Base-by-base conservation (phyloP, 2,888 invertebrate species). In the Apomyelois bistriatella region DNA sequence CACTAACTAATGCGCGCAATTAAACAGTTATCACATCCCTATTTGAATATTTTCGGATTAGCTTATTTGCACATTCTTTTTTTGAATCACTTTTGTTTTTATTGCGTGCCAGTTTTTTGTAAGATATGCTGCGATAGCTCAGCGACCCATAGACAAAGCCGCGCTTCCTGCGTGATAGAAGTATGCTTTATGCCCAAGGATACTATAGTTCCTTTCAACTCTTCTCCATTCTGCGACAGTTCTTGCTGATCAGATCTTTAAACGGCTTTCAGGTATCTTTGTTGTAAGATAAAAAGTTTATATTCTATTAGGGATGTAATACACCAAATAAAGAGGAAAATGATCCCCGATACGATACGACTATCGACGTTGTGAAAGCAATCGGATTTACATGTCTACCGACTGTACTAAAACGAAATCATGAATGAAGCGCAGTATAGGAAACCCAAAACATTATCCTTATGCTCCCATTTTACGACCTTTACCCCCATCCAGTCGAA, bases 401-500 rank as follows among this genome's bases (percentile, higher is more conserved):
- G 79, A 72, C 75, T 74, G 82, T 83, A 89, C 89, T 88, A 85
- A 88, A 90, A 85, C 83, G 85, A 86, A 90, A 90, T 89, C 90
- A 90, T 90, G 89, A 90, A 90, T 90, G 90, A 87, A 87, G 82
- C 85, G 82, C 86, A 79, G 89, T 87, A 82, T 84, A 86, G 85
- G 85, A 88, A 85, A 87, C 89, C 88, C 82, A 84, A 85, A 89
- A 85, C 90, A 89, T 90, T 89, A 90, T 89, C 89, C 90, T 90
- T 90, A 90, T 90, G 90, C 88, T 89, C 84, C 86, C 88, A 88
- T 87, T 90, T 90, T 90, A 90, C 89, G 89, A 89, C 86, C 88
- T 88, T 86, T 85, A 88, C 88, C 89, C 85, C 89, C 88, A 88
- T 89, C 87, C 79, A 86, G 80, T 79, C 78, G 83, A 85, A 87